A percentile compares a stretch with the other conserved stretches of the same genome.
Evolutionary conservation across 2,888 invertebrate genomes (phyloP).

Genomic region (Temnothorax unifasciatus): DNA sequence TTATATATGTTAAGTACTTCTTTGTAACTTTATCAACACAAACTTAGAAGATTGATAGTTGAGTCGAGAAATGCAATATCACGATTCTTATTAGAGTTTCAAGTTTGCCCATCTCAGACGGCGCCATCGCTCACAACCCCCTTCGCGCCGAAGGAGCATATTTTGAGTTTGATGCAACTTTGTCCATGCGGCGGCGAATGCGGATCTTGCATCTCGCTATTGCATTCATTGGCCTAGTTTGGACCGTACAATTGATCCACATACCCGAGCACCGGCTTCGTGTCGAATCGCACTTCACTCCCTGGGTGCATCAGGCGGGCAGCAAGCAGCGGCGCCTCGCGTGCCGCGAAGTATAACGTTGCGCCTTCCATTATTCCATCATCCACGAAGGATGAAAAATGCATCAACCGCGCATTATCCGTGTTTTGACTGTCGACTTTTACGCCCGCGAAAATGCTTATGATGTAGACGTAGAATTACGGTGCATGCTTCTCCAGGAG

Average conservation of each 20-base stretch:
- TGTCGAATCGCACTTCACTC: slow-evolving; percentile 56
- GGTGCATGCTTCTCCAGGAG: background rate
- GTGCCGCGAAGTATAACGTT: slow-evolving; percentile 34
- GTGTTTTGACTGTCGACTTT: slow-evolving; percentile 39
- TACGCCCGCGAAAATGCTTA: slow-evolving; percentile 33
- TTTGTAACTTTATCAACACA: background rate
- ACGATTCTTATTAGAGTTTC: background rate
- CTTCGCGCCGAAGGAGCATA: background rate
- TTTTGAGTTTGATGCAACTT: slow-evolving; percentile 41
- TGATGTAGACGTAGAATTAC: slow-evolving; percentile 27
- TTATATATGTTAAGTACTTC: background rate
- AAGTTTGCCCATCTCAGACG: background rate
- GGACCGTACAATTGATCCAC: slow-evolving; percentile 66
- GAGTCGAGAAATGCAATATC: background rate
- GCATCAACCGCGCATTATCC: slow-evolving; percentile 37
- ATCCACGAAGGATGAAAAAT: slow-evolving; percentile 44
- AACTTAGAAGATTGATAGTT: background rate
- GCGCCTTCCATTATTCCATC: slow-evolving; percentile 19
- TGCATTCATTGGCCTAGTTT: slow-evolving; percentile 66
- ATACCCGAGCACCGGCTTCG: slow-evolving; percentile 54
- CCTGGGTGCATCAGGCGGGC: slow-evolving; percentile 1
- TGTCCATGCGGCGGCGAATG: slow-evolving; percentile 35
- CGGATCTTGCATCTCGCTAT: slow-evolving; percentile 44
- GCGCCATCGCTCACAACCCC: background rate
- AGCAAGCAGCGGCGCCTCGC: slow-evolving; percentile 34